These are phyloP conservation scores for Synergus laeviventris DNA, from an alignment of 2,888 invertebrate genomes.

Conservation along the genomic window DNA sequence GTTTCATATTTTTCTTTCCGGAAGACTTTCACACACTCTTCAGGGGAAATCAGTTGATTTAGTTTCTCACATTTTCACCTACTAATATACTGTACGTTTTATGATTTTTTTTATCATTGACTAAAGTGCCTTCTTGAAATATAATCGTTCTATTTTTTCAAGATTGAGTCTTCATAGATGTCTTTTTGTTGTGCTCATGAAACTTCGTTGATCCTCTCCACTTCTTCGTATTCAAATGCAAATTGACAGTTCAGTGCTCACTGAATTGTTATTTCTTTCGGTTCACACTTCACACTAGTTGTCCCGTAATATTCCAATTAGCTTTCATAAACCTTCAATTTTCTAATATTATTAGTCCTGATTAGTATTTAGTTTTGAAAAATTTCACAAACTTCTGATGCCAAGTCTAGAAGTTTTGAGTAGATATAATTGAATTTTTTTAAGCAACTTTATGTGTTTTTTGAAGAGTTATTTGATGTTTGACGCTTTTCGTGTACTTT, in stretches of 20 bases:
- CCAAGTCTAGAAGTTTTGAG: neutral
- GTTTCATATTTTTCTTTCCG: neutral
- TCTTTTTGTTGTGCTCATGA: constrained; percentile 1
- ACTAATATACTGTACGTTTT: neutral
- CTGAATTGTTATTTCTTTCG: neutral
- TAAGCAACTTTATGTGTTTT: neutral
- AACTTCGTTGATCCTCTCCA: constrained; percentile 19
- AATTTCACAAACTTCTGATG: neutral
- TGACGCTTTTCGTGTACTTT: neutral
- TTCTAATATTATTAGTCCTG: neutral
- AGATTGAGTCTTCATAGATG: constrained; percentile 2
- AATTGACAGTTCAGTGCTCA: constrained; percentile 10
- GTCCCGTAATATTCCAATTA: neutral
- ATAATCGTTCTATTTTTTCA: neutral
- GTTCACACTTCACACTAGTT: constrained; percentile 1
- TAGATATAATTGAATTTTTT: neutral
- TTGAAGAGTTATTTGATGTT: neutral
- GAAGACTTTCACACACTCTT: neutral
- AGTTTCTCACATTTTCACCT: constrained; percentile 10
- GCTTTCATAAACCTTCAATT: neutral
- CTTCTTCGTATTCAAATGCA: constrained; percentile 28
- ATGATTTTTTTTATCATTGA: neutral
- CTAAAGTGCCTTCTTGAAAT: neutral
- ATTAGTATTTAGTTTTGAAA: neutral
- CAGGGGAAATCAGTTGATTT: neutral